phyloP scores from a whole-genome alignment of 92 coral and sea anemone species.

The Micromussa lordhowensis region DNA sequence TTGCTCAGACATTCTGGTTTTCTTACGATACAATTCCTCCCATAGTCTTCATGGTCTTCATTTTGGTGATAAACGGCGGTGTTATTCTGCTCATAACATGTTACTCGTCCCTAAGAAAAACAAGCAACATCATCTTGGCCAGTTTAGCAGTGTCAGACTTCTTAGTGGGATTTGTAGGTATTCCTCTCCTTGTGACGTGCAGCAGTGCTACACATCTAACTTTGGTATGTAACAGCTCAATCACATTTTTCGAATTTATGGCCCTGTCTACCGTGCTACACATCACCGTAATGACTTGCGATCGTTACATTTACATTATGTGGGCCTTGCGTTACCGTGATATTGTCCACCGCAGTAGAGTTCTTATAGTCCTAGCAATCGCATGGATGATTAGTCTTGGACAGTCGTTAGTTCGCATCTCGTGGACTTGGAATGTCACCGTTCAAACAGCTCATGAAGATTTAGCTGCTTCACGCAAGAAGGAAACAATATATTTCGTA shows the following conservation, averaged over 20 bases:
- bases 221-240: neutral
- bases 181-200: constrained; percentile 40
- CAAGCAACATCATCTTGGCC: constrained; percentile 42
- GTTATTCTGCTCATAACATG: constrained; percentile 33
- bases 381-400: constrained; percentile 28
- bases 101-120: constrained; percentile 13
- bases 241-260: constrained; percentile 23
- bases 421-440: constrained; percentile 24
- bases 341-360: constrained; percentile 22
- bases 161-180: constrained; percentile 36
- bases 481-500: constrained; percentile 15
- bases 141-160: constrained; percentile 57
- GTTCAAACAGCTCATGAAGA: neutral
- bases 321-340: constrained; percentile 47
- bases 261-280: constrained; percentile 44
- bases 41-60: constrained; percentile 11
- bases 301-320: constrained; percentile 45
- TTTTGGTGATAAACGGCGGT: constrained; percentile 22
- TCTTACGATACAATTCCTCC: constrained; percentile 28
- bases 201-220: neutral
- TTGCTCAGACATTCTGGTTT: neutral
- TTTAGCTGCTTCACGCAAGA: neutral
- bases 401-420: constrained; percentile 14
- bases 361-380: neutral
- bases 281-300: constrained; percentile 51